Percentiles rank a stretch among this genome's conserved stretches.
Conservation (phyloP, 2,797 vertebrate species). For the Brachyrhaphis roseni region DNA sequence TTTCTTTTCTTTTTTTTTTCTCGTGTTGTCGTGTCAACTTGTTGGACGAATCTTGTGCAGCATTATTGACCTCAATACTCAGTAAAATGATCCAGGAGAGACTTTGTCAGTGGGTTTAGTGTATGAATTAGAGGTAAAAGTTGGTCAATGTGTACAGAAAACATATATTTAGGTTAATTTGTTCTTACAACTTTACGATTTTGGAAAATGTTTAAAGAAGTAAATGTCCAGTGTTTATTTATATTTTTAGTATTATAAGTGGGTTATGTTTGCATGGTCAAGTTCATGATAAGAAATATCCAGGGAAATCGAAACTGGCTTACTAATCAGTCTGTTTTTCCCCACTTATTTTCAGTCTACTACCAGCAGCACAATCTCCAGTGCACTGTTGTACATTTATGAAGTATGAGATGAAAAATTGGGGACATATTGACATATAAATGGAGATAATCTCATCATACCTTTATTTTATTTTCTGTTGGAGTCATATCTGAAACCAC, state of each 20-base stretch:
- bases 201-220: background rate
- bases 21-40: constrained; percentile 47
- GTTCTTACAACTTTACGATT: background rate
- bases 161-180: background rate
- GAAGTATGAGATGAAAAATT: background rate
- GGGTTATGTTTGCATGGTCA: background rate
- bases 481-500: background rate
- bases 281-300: background rate
- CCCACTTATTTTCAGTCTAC: background rate
- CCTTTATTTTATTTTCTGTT: background rate
- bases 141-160: background rate
- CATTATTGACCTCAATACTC: background rate
- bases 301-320: background rate
- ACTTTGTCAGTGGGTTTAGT: background rate
- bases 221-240: background rate
- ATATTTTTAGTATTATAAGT: background rate
- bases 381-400: background rate
- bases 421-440: background rate
- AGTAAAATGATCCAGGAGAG: background rate
- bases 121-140: background rate
- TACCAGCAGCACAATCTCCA: background rate
- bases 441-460: background rate
- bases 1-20: constrained; percentile 19
- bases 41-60: constrained; percentile 23
- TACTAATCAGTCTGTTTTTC: background rate